Evolutionary conservation across 64 coral and sea anemone species (phyloP).

Genomic region (Pocillopora verrucosa): DNA sequence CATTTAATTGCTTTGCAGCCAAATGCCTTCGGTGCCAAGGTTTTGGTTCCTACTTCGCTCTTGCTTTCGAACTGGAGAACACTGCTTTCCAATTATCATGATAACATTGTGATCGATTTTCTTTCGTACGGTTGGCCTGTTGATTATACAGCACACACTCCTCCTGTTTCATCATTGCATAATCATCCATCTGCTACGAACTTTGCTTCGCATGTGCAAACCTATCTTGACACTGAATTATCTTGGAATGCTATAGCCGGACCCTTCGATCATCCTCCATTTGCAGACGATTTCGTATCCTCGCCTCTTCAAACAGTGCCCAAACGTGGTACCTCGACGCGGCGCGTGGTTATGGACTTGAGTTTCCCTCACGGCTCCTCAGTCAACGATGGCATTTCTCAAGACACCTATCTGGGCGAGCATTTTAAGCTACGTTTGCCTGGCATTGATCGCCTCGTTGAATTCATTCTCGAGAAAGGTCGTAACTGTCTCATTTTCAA

Average conservation of each 20-base stretch:
- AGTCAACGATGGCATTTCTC: conserved; percentile 15
- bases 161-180: not conserved
- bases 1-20: not conserved
- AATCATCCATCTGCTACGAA: conserved; percentile 7
- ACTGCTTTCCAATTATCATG: not conserved
- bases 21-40: conserved; percentile 13
- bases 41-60: not conserved
- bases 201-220: not conserved
- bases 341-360: conserved; percentile 17
- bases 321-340: conserved; percentile 1
- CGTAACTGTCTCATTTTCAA: not conserved
- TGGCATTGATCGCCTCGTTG: not conserved
- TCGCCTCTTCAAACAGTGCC: conserved; percentile 2
- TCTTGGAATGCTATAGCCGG: not conserved
- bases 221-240: conserved; percentile 15
- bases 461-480: conserved; percentile 1
- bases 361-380: conserved; percentile 17
- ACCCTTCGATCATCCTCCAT: not conserved
- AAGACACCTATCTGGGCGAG: conserved; percentile 8
- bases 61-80: not conserved
- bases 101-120: conserved; percentile 15
- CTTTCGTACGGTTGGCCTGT: conserved; percentile 26
- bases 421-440: conserved; percentile 16
- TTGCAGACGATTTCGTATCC: not conserved
- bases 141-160: not conserved